Evolutionary conservation across 1,140 invertebrate genomes (phyloP), one percentile per base, ranked within the genome.

Genomic region (Pemphigus obesinymphae): DNA sequence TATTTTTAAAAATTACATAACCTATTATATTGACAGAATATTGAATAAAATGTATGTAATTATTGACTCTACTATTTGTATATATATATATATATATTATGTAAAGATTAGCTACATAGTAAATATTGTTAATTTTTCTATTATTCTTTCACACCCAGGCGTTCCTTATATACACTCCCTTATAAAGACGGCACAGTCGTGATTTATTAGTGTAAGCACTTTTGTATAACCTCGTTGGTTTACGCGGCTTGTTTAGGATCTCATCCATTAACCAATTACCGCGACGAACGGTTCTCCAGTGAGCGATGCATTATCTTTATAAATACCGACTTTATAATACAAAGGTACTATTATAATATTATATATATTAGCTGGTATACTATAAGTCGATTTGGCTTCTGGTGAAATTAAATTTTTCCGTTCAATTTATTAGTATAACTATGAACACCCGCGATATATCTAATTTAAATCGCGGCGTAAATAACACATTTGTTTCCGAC

Each of bases 181-280:
- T n/a, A n/a, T 40, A 23, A 20, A 40, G 31, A 13, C 29, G 43
- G 10, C 15, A 0, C 10, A 10, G 17, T 1, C 4, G 70, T 73
- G 70, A 73, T 73, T 73, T 73, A 73, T 73, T 73, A 50, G 26
- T 26, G 17, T 10, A 10, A 20, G 70, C 26, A 10, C 43, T 73
- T 50, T 73, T 76, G 50, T 55, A n/a, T n/a, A 76, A 76, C 50
- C 23, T 80, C 26, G 26, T 63, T 58, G 63, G 76, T 50, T 45
- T 80, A 58, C 73, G n/a, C n/a, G 23, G 53, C 3, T 80, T 80
- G 37, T 80, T 80, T 80, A 61, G 55, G 40, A 80, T 45, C 23
- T 20, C 55, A 80, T 80, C 76, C 76, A 80, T 80, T 80, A 80
- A 31, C 76, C 55, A 80, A 80, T 80, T 80, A 80, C 37, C 23